Percentiles rank a stretch among this genome's conserved stretches.
These are phyloP conservation scores for Synanceia verrucosa DNA, from an alignment of 2,797 vertebrate species.

Conservation along the genomic window DNA sequence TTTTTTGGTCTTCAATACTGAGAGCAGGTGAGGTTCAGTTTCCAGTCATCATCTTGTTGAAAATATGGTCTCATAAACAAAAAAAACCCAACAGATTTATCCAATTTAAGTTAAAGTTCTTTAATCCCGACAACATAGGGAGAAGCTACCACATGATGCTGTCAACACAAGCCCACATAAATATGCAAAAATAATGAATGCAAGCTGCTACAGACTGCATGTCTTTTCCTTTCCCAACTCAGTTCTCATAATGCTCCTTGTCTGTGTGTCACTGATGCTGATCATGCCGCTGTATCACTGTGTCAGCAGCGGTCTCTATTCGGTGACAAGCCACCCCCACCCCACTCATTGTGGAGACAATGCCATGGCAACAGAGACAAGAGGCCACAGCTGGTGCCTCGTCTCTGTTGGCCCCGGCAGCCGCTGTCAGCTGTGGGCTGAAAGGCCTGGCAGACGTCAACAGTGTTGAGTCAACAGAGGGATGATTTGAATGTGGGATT, in stretches of 20 bases:
- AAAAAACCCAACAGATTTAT: not conserved
- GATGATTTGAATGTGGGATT: constrained; percentile 16
- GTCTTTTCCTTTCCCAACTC: not conserved
- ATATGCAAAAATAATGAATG: not conserved
- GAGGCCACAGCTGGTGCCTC: constrained; percentile 50
- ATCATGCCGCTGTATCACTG: constrained; percentile 39
- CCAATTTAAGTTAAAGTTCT: not conserved
- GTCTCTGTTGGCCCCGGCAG: constrained; percentile 42
- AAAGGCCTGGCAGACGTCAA: constrained; percentile 41
- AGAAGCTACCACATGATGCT: not conserved
- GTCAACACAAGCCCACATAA: not conserved
- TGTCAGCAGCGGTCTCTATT: constrained; percentile 8
- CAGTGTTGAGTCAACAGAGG: constrained; percentile 33
- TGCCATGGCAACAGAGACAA: constrained; percentile 49
- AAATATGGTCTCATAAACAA: not conserved
- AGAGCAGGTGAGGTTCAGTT: not conserved
- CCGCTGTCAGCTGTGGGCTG: constrained; percentile 28
- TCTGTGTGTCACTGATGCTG: constrained; percentile 11
- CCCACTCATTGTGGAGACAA: not conserved
- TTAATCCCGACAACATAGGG: not conserved
- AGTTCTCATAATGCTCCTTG: not conserved
- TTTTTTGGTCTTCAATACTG: too few relatives aligned
- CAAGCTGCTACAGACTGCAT: not conserved
- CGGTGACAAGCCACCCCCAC: not conserved
- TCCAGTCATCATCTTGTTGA: not conserved